Evolutionary conservation across 2,113 vertebrate genomes (phyloP).

Genomic region (Falcunculus frontatus): DNA sequence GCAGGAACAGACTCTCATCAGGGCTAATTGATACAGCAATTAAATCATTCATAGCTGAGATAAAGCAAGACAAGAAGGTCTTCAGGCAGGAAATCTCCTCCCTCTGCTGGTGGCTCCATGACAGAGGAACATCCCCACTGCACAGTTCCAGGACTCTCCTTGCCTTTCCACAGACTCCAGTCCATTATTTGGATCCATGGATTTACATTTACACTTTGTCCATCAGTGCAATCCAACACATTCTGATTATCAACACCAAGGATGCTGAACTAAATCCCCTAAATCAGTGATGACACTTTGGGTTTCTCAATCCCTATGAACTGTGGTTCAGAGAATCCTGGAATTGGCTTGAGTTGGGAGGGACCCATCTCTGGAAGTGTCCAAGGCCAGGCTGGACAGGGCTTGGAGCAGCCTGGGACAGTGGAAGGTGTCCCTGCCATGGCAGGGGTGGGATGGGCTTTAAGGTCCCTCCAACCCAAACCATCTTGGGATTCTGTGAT

Average conservation of each 20-base stretch:
- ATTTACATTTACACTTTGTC: not conserved
- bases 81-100: not conserved
- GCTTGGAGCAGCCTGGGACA: not conserved
- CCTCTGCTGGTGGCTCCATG: slow-evolving; percentile 37
- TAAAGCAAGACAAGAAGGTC: not conserved
- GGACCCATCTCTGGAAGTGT: not conserved
- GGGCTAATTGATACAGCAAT: not conserved
- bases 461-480: not conserved
- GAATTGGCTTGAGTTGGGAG: not conserved
- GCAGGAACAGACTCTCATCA: not conserved
- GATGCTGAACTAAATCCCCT: not conserved
- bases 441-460: not conserved
- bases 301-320: not conserved
- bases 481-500: not conserved
- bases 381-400: rapidly evolving
- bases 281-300: not conserved
- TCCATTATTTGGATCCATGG: not conserved
- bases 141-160: not conserved
- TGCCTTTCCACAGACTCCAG: not conserved
- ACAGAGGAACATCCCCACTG: not conserved
- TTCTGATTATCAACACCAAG: not conserved
- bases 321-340: not conserved
- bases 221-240: not conserved
- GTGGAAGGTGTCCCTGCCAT: not conserved
- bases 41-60: not conserved